Evolutionary conservation across 2,888 invertebrate species (phyloP).

Genomic region (Rhamnusium bicolor): DNA sequence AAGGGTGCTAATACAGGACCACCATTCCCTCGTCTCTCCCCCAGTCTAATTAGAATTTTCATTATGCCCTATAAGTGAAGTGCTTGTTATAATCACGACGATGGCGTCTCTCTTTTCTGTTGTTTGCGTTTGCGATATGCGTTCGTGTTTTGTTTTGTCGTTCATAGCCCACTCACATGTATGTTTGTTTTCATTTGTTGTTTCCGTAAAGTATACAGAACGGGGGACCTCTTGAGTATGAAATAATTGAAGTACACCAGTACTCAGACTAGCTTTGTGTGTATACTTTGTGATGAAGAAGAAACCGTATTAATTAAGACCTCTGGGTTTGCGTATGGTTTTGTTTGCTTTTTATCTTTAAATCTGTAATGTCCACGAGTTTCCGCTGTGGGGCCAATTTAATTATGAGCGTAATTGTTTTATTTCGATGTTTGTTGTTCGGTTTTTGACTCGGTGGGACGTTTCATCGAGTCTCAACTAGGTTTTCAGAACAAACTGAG

Average conservation of each 20-base stretch:
- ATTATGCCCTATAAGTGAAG: constrained; percentile 43
- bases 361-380: constrained; percentile 45
- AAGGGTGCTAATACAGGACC: constrained; percentile 16
- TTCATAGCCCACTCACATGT: not conserved
- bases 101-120: constrained; percentile 23
- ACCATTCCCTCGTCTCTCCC: constrained; percentile 38
- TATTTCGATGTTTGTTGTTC: not conserved
- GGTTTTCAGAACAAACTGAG: no score
- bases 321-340: constrained; percentile 24
- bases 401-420: constrained; percentile 37
- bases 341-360: constrained; percentile 47
- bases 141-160: not conserved
- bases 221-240: constrained; percentile 41
- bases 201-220: constrained; percentile 39
- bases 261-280: constrained; percentile 38
- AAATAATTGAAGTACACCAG: constrained; percentile 33
- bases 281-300: constrained; percentile 34
- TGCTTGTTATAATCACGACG: constrained; percentile 38
- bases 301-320: constrained; percentile 46
- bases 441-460: not conserved
- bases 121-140: constrained; percentile 9
- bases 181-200: constrained; percentile 46
- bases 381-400: constrained; percentile 47
- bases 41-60: constrained; percentile 55
- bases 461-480: not conserved